phyloP scores from a whole-genome alignment of 2,113 vertebrate genomes.

The Pardalotus punctatus region DNA sequence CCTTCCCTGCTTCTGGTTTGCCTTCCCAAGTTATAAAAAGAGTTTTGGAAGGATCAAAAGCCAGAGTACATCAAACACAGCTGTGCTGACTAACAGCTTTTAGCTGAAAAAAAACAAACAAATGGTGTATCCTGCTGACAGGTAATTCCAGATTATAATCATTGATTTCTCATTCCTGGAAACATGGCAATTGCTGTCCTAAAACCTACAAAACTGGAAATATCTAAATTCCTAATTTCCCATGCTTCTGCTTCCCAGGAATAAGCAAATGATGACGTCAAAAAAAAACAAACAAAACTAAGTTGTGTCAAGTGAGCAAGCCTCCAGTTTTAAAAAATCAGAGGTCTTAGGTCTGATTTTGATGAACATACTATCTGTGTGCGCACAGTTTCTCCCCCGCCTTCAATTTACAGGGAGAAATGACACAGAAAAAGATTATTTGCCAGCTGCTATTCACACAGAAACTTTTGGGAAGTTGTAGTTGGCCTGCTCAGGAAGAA shows the following conservation, averaged over 20 bases:
- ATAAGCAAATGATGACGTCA: background rate
- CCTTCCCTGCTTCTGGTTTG: background rate
- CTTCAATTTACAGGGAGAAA: background rate
- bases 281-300: too few species aligned
- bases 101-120: background rate
- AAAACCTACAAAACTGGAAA: background rate
- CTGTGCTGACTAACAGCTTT: background rate
- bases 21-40: background rate
- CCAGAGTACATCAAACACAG: background rate
- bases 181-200: background rate
- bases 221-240: background rate
- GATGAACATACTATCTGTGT: background rate
- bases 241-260: background rate
- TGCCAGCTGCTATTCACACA: background rate
- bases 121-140: background rate
- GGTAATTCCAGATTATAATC: background rate
- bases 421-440: background rate
- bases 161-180: constrained; percentile 25
- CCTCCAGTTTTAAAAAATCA: background rate
- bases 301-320: background rate
- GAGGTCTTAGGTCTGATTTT: background rate
- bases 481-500: background rate
- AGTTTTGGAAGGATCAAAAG: background rate
- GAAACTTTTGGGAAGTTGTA: background rate
- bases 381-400: background rate